Conservation (phyloP, 2,888 invertebrate species). For the Myathropa florea region DNA sequence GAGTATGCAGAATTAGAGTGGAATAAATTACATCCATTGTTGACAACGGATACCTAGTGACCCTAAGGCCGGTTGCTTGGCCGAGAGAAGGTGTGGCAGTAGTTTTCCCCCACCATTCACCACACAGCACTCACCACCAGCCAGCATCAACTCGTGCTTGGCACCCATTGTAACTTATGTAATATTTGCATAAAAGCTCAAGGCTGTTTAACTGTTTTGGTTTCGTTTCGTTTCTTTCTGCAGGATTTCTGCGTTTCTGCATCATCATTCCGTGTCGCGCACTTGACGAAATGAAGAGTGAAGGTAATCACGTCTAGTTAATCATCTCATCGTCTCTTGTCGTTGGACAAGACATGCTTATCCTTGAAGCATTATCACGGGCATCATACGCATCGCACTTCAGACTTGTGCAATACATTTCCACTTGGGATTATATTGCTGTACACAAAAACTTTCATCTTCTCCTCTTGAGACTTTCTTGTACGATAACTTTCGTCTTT, state of each 20-base stretch:
- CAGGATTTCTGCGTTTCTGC: background rate
- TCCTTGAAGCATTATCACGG: conserved; percentile 12
- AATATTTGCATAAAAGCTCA: conserved; percentile 38
- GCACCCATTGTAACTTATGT: conserved; percentile 38
- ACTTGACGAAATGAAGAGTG: conserved; percentile 11
- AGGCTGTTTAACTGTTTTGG: background rate
- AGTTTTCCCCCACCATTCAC: background rate
- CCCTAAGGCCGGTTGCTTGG: conserved; percentile 8
- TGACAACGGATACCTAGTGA: conserved; percentile 52
- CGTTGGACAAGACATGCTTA: background rate
- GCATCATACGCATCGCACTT: conserved; percentile 31
- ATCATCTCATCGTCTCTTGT: background rate
- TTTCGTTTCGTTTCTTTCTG: background rate
- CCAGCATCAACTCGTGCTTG: background rate
- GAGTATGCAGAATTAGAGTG: conserved; percentile 67
- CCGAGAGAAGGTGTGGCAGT: conserved; percentile 42
- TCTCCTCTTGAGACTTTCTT: background rate
- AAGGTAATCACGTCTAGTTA: conserved; percentile 38
- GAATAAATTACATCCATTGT: conserved; percentile 65
- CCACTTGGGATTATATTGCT: conserved; percentile 44
- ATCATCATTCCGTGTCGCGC: background rate
- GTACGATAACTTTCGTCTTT: background rate
- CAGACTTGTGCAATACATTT: conserved; percentile 50
- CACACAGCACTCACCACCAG: too few species aligned
- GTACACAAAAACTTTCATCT: conserved; percentile 44